phyloP scores from a whole-genome alignment of 2,797 vertebrate genomes.

The Pipistrellus pipistrellus region DNA sequence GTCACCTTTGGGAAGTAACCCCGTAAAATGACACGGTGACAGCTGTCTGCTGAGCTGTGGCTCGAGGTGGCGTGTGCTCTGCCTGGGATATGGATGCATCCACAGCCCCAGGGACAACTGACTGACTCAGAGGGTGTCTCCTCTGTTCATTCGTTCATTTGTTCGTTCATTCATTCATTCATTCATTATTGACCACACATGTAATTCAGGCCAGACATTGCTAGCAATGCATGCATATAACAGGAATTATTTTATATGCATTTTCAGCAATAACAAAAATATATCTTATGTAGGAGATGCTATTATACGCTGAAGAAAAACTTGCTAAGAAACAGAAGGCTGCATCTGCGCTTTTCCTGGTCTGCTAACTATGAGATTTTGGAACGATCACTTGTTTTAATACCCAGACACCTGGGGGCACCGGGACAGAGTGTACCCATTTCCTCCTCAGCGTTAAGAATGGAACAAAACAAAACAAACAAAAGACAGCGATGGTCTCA shows the following conservation, averaged over 20 bases:
- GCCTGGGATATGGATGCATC: background rate
- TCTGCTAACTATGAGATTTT: background rate
- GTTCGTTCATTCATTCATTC: background rate
- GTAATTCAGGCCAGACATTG: background rate
- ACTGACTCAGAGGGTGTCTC: background rate
- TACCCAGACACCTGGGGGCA: background rate
- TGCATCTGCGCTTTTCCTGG: background rate
- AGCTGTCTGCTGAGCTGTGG: conserved; percentile 78
- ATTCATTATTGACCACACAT: background rate
- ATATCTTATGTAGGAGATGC: background rate
- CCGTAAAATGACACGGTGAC: conserved; percentile 79
- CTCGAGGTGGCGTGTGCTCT: conserved; percentile 69
- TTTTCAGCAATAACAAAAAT: background rate
- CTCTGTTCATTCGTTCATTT: background rate
- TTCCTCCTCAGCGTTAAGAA: background rate
- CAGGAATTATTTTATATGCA: background rate
- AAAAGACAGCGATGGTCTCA: background rate
- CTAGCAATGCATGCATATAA: background rate
- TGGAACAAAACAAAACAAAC: background rate
- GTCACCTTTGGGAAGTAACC: conserved; percentile 70
- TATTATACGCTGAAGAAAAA: background rate
- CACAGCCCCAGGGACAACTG: background rate
- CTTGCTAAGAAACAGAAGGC: background rate
- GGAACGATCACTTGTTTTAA: background rate
- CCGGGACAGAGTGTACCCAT: background rate